Evolutionary conservation across 2,888 invertebrate species (phyloP).

Genomic region (Sarcophaga carnaria): DNA sequence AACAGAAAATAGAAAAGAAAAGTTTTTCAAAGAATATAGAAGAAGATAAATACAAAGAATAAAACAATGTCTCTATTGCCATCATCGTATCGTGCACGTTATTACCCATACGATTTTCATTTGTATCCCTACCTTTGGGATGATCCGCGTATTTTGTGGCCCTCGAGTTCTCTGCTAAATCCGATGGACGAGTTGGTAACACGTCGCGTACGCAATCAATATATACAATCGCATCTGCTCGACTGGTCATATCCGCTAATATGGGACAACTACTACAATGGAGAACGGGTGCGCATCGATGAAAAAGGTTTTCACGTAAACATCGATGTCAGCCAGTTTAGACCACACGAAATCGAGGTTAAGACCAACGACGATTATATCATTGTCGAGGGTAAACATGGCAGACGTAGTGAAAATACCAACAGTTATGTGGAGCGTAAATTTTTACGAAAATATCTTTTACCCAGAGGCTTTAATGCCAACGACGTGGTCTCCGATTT

Average conservation of each 20-base stretch:
- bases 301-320: slow-evolving; percentile 87
- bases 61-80: slow-evolving; percentile 76
- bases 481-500: slow-evolving; percentile 88
- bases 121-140: slow-evolving; percentile 78
- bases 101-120: slow-evolving; percentile 73
- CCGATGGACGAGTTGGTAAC: slow-evolving; percentile 78
- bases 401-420: slow-evolving; percentile 86
- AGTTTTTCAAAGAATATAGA: neutral
- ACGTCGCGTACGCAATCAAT: slow-evolving; percentile 77
- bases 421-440: slow-evolving; percentile 89
- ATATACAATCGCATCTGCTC: slow-evolving; percentile 75
- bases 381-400: slow-evolving; percentile 89
- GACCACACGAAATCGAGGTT: slow-evolving; percentile 90
- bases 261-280: slow-evolving; percentile 77
- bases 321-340: slow-evolving; percentile 89
- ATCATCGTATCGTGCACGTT: slow-evolving; percentile 75
- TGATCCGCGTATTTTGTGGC: slow-evolving; percentile 75
- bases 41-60: slow-evolving; percentile 7
- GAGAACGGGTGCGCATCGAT: slow-evolving; percentile 81
- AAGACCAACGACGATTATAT: slow-evolving; percentile 89
- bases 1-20: slow-evolving; percentile 11
- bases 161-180: slow-evolving; percentile 70
- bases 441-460: slow-evolving; percentile 87
- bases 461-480: slow-evolving; percentile 89
- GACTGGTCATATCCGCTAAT: slow-evolving; percentile 77